phyloP scores from a whole-genome alignment of 2,113 vertebrate species.

The Cygnus buccinator region DNA sequence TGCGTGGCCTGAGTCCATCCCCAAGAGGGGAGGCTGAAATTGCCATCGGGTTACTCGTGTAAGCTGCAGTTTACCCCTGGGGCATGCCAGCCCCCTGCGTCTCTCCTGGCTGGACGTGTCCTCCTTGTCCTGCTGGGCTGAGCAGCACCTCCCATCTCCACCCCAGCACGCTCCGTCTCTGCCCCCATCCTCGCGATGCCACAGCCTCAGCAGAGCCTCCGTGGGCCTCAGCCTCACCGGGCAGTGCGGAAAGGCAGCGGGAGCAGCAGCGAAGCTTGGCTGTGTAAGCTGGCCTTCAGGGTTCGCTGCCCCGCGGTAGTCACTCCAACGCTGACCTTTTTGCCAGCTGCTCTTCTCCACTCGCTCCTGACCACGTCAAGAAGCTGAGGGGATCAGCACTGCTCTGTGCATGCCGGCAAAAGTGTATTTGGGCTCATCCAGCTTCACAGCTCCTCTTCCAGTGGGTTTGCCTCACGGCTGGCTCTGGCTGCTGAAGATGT shows the following conservation, averaged over 20 bases:
- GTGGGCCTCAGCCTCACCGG: not conserved
- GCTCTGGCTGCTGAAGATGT: not conserved
- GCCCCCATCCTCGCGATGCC: not conserved
- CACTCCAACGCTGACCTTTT: not conserved
- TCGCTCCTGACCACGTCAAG: no score
- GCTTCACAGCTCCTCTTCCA: not conserved
- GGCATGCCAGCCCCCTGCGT: not conserved
- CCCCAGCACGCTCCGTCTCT: not conserved
- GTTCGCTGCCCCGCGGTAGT: not conserved
- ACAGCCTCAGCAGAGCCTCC: not conserved
- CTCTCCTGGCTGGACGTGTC: not conserved
- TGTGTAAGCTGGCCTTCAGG: no score
- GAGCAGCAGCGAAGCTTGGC: not conserved
- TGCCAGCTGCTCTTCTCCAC: not conserved
- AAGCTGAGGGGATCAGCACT: not conserved
- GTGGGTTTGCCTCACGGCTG: not conserved
- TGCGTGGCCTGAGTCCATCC: not conserved
- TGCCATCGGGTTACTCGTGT: not conserved
- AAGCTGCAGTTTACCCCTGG: no score
- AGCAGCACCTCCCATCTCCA: not conserved
- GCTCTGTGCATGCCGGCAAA: rapidly evolving
- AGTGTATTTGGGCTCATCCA: not conserved
- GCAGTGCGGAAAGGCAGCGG: not conserved
- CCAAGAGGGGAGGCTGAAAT: not conserved
- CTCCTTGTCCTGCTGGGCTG: not conserved